Percentiles rank a stretch among this genome's conserved stretches.
Conservation (phyloP, 2,797 vertebrate species). For the Gymnothorax reevesii region DNA sequence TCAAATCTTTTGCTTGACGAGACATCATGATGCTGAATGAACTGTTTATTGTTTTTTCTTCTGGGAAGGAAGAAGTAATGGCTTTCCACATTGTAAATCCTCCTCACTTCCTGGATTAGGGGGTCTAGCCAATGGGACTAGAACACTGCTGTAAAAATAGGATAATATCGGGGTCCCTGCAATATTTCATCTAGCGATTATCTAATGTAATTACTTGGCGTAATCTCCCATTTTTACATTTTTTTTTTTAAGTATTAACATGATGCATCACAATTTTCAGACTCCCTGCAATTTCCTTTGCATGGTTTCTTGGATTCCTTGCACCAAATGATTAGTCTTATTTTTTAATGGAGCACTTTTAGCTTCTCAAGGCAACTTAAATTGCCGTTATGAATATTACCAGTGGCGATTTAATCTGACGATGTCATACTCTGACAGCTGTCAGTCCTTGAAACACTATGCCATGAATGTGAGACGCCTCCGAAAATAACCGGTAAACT, state of each 20-base stretch:
- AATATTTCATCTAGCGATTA: not conserved
- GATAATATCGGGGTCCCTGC: not conserved
- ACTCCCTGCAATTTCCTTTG: not conserved
- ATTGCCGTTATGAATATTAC: no score
- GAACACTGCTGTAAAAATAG: not conserved
- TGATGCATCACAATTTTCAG: not conserved
- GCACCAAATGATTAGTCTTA: not conserved
- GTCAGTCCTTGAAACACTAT: not conserved
- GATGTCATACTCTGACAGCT: not conserved
- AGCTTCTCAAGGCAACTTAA: not conserved
- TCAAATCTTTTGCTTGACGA: not conserved
- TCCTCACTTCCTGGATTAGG: not conserved
- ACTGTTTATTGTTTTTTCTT: not conserved
- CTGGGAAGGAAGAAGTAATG: not conserved
- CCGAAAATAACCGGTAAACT: not conserved
- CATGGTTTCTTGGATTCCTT: not conserved
- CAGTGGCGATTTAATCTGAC: not conserved
- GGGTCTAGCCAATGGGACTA: not conserved
- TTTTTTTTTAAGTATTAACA: not conserved
- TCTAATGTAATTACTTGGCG: not conserved
- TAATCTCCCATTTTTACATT: not conserved
- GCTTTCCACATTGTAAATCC: not conserved
- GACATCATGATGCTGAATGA: not conserved
- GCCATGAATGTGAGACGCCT: not conserved
- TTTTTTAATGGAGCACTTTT: not conserved